Base-by-base conservation (phyloP, 2,113 vertebrate species). In the Bungarus multicinctus region DNA sequence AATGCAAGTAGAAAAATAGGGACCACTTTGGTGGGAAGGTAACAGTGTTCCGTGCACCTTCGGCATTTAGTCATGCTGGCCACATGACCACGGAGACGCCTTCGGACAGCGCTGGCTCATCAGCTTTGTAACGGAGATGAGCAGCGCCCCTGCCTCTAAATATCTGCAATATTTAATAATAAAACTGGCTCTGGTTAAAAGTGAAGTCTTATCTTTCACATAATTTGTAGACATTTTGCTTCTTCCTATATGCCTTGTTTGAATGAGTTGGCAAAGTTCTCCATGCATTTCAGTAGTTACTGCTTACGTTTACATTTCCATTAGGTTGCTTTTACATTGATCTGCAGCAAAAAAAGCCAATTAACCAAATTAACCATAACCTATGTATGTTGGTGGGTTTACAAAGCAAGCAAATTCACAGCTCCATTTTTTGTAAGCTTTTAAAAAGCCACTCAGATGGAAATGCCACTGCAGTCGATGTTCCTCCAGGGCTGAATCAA, bases 361-460 rank as follows among this genome's bases (percentile, higher is more conserved):
- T 10, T 5, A 87, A 94, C 34, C 87, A 3, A 86, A 87, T 12
- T 18, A 69, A 34, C 64, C 93, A 81, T 89, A 85, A 30, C 92
- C 89, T 88, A 85, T 14, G 50, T 54, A 47, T 94, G 93, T 90
- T n/a, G 22, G 54, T 90, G 8, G 3, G 16, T 87, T 39, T 93
- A 25, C 12, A 91, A 74, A 94, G 85, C 92, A 91, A 92, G 6
- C 0, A 0, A 20, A 52, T 90, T 89, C 27, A 93, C 81, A 94
- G 23, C 8, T 74, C 47, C 85, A 43, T 90, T 88, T 90, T 86
- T 86, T 16, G 60, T 39, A 43, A 81, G 34, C 18, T 57, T 92
- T 55, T 45, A 85, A 92, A 94, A 94, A 94, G 88, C 69, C 34
- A 88, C 55, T 74, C 92, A 81, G 90, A 90, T 45, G 94, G 53